These are phyloP conservation scores for Microctenopoma stevenorrisi DNA, from an alignment of 2,797 vertebrate species.

Conservation along the genomic window DNA sequence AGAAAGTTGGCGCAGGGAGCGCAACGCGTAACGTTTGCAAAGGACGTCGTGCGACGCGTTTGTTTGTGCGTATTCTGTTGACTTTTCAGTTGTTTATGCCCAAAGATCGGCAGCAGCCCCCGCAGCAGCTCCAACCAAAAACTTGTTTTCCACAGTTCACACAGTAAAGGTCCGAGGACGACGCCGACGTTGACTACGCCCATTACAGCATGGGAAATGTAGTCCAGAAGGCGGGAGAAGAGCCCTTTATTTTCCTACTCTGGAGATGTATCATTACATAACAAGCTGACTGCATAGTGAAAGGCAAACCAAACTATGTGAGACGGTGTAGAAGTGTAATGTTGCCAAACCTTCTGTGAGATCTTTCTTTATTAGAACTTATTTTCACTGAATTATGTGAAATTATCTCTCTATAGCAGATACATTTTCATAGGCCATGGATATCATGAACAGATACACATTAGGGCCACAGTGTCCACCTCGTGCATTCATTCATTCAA, in stretches of 20 bases:
- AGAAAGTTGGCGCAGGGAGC: constrained; percentile 44
- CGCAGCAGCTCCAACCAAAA: background rate
- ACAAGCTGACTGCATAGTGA: background rate
- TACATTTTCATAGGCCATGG: constrained; percentile 1
- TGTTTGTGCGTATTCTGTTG: background rate
- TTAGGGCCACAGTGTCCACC: constrained; percentile 1
- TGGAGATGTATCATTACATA: background rate
- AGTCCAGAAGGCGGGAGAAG: constrained; percentile 43
- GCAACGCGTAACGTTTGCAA: background rate
- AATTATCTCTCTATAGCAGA: constrained; percentile 10
- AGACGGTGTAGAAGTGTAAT: too few relatives aligned
- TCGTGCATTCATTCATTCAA: constrained; percentile 8
- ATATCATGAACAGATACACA: constrained; percentile 23
- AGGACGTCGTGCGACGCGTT: background rate
- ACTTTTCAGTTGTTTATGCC: background rate
- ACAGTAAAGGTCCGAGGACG: constrained; percentile 22
- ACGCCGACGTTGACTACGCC: constrained; percentile 31
- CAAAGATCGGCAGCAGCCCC: constrained; percentile 40
- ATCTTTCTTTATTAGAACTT: background rate
- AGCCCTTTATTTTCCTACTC: background rate
- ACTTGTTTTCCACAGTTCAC: constrained; percentile 48
- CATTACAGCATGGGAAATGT: constrained; percentile 64
- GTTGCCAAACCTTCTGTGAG: background rate
- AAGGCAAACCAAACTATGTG: background rate
- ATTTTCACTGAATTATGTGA: background rate